phyloP scores from a whole-genome alignment of 2,113 vertebrate genomes.

The Chaenogobius annularis region DNA sequence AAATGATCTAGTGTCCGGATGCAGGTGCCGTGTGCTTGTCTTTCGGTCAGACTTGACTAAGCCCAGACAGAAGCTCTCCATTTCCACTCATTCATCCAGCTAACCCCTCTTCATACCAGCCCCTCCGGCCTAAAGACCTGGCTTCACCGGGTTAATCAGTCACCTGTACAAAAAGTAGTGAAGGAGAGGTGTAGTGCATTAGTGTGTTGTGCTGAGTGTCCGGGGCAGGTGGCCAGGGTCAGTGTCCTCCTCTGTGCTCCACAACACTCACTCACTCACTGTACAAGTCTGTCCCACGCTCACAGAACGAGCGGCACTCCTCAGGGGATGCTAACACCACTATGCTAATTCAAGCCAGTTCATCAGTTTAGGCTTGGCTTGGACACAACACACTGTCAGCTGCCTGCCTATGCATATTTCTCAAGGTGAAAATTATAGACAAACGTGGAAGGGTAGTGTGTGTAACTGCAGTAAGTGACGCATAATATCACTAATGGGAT shows the following conservation, averaged over 20 bases:
- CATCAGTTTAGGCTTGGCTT: constrained; percentile 58
- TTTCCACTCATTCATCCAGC: constrained; percentile 46
- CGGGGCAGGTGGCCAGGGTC: constrained; percentile 74
- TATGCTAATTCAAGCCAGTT: constrained; percentile 72
- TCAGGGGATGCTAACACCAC: constrained; percentile 53
- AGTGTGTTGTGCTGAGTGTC: constrained; percentile 46
- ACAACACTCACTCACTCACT: constrained; percentile 51
- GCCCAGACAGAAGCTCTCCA: constrained; percentile 44
- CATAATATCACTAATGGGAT: not conserved
- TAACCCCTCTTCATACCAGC: constrained; percentile 17
- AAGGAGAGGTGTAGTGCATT: not conserved
- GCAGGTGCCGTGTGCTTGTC: constrained; percentile 53
- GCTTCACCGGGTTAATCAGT: constrained; percentile 67
- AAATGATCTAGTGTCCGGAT: constrained; percentile 36
- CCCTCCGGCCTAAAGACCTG: constrained; percentile 38
- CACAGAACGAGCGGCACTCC: constrained; percentile 40
- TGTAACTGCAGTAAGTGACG: not conserved
- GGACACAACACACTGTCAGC: constrained; percentile 42
- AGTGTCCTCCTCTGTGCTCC: constrained; percentile 60
- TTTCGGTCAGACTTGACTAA: constrained; percentile 59
- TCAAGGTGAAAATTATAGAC: constrained; percentile 69
- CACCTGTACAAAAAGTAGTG: constrained; percentile 58
- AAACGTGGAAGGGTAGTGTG: not conserved
- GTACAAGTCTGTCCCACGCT: constrained; percentile 36
- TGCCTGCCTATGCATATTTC: constrained; percentile 53